A percentile compares a stretch with the other conserved stretches of the same genome.
These are phyloP conservation scores for Agelastica alni DNA, from an alignment of 2,888 invertebrate genomes.

Conservation along the genomic window DNA sequence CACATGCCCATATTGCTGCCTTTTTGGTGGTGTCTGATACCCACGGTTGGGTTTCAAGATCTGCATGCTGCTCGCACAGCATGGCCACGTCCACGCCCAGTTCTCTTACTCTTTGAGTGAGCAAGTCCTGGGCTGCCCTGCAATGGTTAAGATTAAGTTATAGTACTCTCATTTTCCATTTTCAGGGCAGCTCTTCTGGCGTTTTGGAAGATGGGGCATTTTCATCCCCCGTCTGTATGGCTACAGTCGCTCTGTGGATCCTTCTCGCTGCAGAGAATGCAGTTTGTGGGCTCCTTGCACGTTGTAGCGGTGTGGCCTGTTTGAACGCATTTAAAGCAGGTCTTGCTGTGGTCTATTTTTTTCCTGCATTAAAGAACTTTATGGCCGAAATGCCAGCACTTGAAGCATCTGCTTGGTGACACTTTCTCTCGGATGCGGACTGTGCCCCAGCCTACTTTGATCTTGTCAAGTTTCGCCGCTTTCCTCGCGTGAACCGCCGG, in stretches of 20 bases:
- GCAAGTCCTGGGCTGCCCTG: not conserved
- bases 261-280: not conserved
- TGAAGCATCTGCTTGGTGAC: not conserved
- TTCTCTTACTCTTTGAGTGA: no score
- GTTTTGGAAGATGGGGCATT: slow-evolving; percentile 4
- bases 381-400: not conserved
- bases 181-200: slow-evolving; percentile 1
- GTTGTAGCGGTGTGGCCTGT: not conserved
- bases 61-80: no score
- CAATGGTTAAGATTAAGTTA: slow-evolving; percentile 2
- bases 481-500: not conserved
- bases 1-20: not conserved
- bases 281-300: not conserved
- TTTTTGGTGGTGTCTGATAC: not conserved
- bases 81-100: not conserved
- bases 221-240: no score
- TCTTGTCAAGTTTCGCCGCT: not conserved
- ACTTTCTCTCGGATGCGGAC: not conserved
- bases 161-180: not conserved
- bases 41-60: not conserved
- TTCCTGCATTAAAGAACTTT: not conserved
- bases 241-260: no score
- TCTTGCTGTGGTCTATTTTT: not conserved
- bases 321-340: not conserved
- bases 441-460: not conserved